A percentile compares a stretch with the other conserved stretches of the same genome.
Evolutionary conservation across 2,888 invertebrate species (phyloP).

Genomic region (Xanthia togata): DNA sequence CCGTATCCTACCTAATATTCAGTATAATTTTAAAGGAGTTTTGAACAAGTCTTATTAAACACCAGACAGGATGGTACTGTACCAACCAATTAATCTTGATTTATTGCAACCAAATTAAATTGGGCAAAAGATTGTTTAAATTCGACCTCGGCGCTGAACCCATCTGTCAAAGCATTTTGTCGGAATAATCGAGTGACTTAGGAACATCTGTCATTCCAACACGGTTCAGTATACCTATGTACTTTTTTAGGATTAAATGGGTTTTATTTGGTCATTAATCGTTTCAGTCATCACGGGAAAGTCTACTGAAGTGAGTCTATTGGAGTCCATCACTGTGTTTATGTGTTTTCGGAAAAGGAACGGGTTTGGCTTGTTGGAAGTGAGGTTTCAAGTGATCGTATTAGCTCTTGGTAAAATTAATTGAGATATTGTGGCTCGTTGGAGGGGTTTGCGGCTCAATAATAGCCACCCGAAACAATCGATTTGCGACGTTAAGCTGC

Average conservation of each 20-base stretch:
- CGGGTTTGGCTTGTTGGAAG: background rate
- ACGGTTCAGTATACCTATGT: constrained; percentile 19
- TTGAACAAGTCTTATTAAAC: background rate
- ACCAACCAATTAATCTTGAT: constrained; percentile 44
- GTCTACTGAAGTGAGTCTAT: constrained; percentile 9
- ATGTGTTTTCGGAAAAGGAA: background rate
- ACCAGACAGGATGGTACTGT: background rate
- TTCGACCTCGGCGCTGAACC: constrained; percentile 30
- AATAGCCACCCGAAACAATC: constrained; percentile 19
- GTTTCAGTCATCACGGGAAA: constrained; percentile 4
- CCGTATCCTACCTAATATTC: background rate
- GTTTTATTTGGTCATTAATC: constrained; percentile 32
- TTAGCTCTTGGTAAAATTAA: background rate
- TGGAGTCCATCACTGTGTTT: background rate
- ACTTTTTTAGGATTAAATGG: constrained; percentile 20
- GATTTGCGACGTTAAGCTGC: constrained; percentile 11
- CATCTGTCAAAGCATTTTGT: constrained; percentile 59
- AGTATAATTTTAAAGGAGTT: background rate
- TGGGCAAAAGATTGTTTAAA: constrained; percentile 48
- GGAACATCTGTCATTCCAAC: constrained; percentile 46
- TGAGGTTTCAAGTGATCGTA: background rate
- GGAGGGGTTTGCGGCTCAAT: constrained; percentile 10
- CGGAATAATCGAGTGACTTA: constrained; percentile 59
- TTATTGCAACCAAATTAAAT: constrained; percentile 55
- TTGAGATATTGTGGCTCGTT: constrained; percentile 1